Evolutionary conservation across 1,140 invertebrate genomes (phyloP).

Genomic region (Hermetia illucens): DNA sequence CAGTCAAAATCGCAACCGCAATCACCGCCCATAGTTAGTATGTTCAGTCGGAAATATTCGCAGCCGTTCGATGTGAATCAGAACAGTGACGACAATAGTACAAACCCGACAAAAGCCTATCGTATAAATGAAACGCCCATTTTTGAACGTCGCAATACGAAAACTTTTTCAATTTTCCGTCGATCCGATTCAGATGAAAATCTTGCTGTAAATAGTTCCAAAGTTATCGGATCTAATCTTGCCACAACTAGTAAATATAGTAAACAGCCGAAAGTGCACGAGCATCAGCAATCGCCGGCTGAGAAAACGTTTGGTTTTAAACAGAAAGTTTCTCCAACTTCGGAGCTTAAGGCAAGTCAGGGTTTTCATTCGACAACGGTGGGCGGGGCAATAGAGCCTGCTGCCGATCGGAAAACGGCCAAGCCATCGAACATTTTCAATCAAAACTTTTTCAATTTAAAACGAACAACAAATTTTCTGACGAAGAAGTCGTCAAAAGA

Average conservation of each 20-base stretch:
- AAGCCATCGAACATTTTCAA: not conserved
- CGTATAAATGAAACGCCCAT: constrained; percentile 29
- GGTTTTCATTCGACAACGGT: not conserved
- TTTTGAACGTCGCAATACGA: constrained; percentile 16
- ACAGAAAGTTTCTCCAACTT: constrained; percentile 4
- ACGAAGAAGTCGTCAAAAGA: not conserved
- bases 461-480: too few relatives aligned
- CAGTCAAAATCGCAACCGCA: not conserved
- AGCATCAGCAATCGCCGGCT: not conserved
- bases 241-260: not conserved
- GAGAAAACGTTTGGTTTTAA: constrained; percentile 3
- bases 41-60: not conserved
- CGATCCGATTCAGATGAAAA: constrained; percentile 4
- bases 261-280: not conserved
- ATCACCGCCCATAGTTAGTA: not conserved
- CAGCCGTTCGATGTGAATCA: not conserved
- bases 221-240: not conserved
- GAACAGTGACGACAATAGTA: not conserved
- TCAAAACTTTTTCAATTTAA: constrained; percentile 3
- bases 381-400: not conserved
- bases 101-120: constrained; percentile 8
- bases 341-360: not conserved
- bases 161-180: not conserved
- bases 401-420: not conserved
- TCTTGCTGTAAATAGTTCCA: not conserved